Percentiles rank a stretch among this genome's conserved stretches.
Evolutionary conservation across 2,888 invertebrate species (phyloP).

Genomic region (Pocota personata): DNA sequence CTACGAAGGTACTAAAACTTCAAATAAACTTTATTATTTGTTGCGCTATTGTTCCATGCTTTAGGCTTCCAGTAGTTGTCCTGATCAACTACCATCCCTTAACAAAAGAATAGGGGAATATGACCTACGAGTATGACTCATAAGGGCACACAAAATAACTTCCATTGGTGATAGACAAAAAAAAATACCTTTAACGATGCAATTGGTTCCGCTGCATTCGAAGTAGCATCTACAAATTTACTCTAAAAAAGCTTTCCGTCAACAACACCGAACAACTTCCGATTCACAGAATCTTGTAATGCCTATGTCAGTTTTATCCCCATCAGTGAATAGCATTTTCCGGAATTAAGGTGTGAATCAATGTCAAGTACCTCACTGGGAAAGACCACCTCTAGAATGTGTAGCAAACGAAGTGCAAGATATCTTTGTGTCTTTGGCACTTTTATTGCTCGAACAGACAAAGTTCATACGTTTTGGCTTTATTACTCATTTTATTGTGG

Average conservation of each 20-base stretch:
- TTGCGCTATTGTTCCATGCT: too few species aligned
- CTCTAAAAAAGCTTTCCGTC: background rate
- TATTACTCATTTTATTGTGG: slow-evolving; percentile 58
- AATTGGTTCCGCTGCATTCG: too few species aligned
- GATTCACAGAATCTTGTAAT: background rate
- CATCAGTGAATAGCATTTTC: background rate
- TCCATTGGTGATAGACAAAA: too few species aligned
- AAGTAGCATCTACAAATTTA: background rate
- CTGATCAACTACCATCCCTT: too few species aligned
- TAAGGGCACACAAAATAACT: too few species aligned
- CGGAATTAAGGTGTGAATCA: slow-evolving; percentile 26
- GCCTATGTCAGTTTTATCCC: background rate
- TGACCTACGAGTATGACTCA: too few species aligned
- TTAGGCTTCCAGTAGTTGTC: too few species aligned
- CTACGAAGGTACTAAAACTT: too few species aligned
- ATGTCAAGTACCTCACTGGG: slow-evolving; percentile 34
- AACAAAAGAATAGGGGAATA: too few species aligned
- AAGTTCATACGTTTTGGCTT: slow-evolving; percentile 61
- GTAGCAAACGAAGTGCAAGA: slow-evolving; percentile 9
- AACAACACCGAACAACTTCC: background rate
- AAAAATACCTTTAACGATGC: too few species aligned
- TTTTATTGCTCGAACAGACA: slow-evolving; percentile 55
- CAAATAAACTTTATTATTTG: too few species aligned
- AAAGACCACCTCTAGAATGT: slow-evolving; percentile 40
- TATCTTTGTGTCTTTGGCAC: slow-evolving; percentile 25